phyloP scores from a whole-genome alignment of 2,797 vertebrate genomes.

The Petrocephalus schoutedeni region DNA sequence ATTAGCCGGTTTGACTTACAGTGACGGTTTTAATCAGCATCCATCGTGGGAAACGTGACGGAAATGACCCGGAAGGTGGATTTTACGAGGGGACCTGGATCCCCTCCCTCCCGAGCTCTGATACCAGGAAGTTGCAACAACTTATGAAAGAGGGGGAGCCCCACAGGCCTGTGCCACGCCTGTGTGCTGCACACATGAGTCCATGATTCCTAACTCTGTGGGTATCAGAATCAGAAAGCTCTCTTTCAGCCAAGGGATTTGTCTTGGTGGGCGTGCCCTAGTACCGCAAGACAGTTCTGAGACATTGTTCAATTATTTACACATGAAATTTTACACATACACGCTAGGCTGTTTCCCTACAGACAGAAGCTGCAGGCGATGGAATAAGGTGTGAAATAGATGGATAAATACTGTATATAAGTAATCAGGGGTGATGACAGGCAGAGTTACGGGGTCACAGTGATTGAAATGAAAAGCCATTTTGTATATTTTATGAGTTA shows the following conservation, averaged over 20 bases:
- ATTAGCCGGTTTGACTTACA: neutral
- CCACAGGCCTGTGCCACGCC: neutral
- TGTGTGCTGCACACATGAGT: neutral
- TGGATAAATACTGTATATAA: neutral
- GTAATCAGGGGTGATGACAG: neutral
- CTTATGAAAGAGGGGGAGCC: neutral
- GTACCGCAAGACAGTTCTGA: neutral
- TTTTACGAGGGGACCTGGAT: neutral
- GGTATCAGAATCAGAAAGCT: neutral
- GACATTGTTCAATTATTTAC: neutral
- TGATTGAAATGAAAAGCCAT: neutral
- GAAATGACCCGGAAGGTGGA: neutral
- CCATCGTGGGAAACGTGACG: neutral
- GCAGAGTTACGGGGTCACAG: neutral
- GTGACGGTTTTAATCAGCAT: conserved; percentile 5
- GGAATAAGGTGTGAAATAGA: neutral
- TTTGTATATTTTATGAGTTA: neutral
- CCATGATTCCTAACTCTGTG: neutral
- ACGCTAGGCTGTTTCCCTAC: neutral
- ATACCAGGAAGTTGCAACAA: neutral
- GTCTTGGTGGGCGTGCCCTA: neutral
- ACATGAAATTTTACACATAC: neutral
- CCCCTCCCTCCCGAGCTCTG: neutral
- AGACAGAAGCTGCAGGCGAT: neutral
- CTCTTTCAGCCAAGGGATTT: neutral